Evolutionary conservation across 2,797 vertebrate genomes (phyloP), one percentile per base, ranked within the genome.

Genomic region (Danionella dracula): DNA sequence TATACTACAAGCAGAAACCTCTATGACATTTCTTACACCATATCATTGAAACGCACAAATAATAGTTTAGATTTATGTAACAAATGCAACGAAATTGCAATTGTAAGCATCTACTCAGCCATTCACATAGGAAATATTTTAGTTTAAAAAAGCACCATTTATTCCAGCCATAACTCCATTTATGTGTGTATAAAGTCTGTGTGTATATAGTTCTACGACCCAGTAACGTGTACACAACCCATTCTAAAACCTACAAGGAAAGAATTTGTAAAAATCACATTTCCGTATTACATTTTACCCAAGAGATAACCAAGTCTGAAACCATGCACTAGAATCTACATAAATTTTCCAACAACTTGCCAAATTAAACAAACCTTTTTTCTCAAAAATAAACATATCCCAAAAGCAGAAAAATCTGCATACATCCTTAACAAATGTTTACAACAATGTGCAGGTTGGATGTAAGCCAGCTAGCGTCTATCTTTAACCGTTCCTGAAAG

Each of bases 261-360:
- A 53, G 40, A 49, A 54, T 38, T 31, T 60, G 32, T 42, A 34
- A 41, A n/a, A 20, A 45, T 49, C 10, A 8, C 21, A 45, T 46
- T 55, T 61, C 42, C 57, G 9, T 42, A 56, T 67, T 44, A 48
- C n/a, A n/a, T 19, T 62, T 40, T 31, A 27, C 57, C 57, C 17
- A 51, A 16, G 63, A 32, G 17, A 55, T 20, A 44, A 20, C 51
- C 15, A 10, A 34, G 50, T 60, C 40, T 53, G 35, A 32, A 15
- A 45, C 40, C 45, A 51, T 38, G 27, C 46, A 53, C 38, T n/a
- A n/a, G n/a, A n/a, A n/a, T n/a, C n/a, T n/a, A n/a, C n/a, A n/a
- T 2, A 29, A 44, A 35, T 58, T 27, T 49, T 32, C 27, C 35
- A 17, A 35, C 19, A 63, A 60, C 37, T 49, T 2, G 4, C 11